A percentile compares a stretch with the other conserved stretches of the same genome.
Conservation (phyloP, 1,140 invertebrate genomes). For the Limonius californicus region DNA sequence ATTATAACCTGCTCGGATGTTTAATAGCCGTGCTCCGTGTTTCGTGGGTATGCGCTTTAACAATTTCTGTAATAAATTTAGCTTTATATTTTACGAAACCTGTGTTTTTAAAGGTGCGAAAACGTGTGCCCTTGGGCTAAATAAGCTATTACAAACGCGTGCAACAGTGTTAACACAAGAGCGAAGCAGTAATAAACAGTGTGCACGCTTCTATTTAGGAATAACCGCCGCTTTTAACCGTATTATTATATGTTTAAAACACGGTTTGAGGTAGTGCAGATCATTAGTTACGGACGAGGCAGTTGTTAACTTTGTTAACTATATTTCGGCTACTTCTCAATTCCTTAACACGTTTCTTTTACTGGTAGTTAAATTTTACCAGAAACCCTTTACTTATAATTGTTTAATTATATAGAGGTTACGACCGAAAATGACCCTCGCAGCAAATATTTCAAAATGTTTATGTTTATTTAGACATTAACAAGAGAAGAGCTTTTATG, state of each 20-base stretch:
- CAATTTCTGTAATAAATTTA: constrained; percentile 2
- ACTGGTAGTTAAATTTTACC: background rate
- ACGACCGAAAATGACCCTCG: too few species aligned
- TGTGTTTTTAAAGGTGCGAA: constrained; percentile 9
- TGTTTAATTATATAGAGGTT: background rate
- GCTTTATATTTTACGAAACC: background rate
- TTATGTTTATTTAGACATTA: too few species aligned
- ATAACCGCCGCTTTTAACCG: constrained; percentile 1
- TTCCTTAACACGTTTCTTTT: background rate
- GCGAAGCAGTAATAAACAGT: background rate
- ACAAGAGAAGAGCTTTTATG: too few species aligned
- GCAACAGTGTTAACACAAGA: constrained; percentile 5
- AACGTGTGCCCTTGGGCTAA: background rate
- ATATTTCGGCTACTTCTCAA: constrained; percentile 6
- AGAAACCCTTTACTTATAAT: background rate
- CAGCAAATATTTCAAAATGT: too few species aligned
- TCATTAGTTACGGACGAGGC: background rate
- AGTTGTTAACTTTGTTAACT: constrained; percentile 2
- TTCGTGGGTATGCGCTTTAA: background rate
- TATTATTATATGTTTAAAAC: constrained; percentile 10
- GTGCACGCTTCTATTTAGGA: constrained; percentile 10
- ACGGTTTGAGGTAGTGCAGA: background rate
- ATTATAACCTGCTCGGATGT: background rate
- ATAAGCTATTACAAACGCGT: constrained; percentile 7
- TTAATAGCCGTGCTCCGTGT: background rate